phyloP scores from a whole-genome alignment of 2,888 invertebrate species.

The Timema cristinae region DNA sequence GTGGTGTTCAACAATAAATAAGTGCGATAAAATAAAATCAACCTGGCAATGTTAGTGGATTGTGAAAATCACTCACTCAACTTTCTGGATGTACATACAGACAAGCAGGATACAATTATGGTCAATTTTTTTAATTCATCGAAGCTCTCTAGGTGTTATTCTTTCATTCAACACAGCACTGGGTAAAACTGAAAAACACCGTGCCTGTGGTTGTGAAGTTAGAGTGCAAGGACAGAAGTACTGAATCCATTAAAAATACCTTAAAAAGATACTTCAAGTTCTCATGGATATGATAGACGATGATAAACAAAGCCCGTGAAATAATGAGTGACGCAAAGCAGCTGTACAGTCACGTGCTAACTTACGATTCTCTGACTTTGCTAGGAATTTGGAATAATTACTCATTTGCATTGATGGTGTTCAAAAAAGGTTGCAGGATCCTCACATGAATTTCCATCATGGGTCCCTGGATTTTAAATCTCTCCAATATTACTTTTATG shows the following conservation, averaged over 20 bases:
- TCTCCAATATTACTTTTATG: background rate
- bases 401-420: background rate
- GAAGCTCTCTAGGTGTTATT: background rate
- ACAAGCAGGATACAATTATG: background rate
- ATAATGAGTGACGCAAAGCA: background rate
- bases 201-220: background rate
- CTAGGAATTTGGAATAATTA: background rate
- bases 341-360: background rate
- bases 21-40: constrained; percentile 26
- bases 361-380: background rate
- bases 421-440: background rate
- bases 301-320: background rate
- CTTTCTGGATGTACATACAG: background rate
- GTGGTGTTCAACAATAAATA: constrained; percentile 32
- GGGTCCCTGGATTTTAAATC: background rate
- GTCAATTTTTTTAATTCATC: background rate
- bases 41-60: constrained; percentile 14
- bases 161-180: background rate
- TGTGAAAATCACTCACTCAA: background rate
- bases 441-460: background rate
- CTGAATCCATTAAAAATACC: background rate
- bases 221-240: background rate
- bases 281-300: background rate
- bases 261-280: background rate
- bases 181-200: background rate